Percentiles rank a stretch among this genome's conserved stretches.
Evolutionary conservation across 1,140 invertebrate genomes (phyloP).

Genomic region (Zaprionus gabonicus): DNA sequence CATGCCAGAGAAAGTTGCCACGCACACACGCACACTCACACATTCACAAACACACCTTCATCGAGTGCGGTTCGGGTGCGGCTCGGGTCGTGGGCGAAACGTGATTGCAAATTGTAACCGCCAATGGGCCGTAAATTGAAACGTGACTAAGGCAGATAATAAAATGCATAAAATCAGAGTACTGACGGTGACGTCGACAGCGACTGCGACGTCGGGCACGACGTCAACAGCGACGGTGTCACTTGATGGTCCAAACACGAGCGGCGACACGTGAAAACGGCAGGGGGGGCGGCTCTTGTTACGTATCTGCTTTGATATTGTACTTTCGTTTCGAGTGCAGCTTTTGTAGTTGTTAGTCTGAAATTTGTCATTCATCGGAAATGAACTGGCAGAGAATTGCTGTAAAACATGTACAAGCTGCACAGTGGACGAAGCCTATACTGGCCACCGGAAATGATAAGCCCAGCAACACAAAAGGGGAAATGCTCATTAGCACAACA

Average conservation of each 20-base stretch:
- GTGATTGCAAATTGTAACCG: conserved; percentile 84
- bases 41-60: neutral
- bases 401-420: conserved; percentile 21
- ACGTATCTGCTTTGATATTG: conserved; percentile 49
- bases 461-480: neutral
- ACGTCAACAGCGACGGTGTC: conserved; percentile 18
- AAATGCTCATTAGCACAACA: conserved; percentile 20
- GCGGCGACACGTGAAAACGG: conserved; percentile 62
- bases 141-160: conserved; percentile 84
- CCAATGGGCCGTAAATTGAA: conserved; percentile 84
- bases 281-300: conserved; percentile 11
- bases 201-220: neutral
- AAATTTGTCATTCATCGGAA: conserved; percentile 74
- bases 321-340: conserved; percentile 21
- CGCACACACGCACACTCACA: conserved; percentile 13
- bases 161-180: conserved; percentile 83
- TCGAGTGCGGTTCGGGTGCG: conserved; percentile 21
- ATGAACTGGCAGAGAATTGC: conserved; percentile 33
- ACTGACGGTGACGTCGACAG: conserved; percentile 51
- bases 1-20: conserved; percentile 66
- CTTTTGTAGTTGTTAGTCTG: conserved; percentile 43
- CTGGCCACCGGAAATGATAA: conserved; percentile 21
- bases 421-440: conserved; percentile 9
- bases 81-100: conserved; percentile 54
- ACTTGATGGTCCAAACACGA: conserved; percentile 56